phyloP scores from a whole-genome alignment of 2,797 vertebrate species.

The Selene dorsalis region DNA sequence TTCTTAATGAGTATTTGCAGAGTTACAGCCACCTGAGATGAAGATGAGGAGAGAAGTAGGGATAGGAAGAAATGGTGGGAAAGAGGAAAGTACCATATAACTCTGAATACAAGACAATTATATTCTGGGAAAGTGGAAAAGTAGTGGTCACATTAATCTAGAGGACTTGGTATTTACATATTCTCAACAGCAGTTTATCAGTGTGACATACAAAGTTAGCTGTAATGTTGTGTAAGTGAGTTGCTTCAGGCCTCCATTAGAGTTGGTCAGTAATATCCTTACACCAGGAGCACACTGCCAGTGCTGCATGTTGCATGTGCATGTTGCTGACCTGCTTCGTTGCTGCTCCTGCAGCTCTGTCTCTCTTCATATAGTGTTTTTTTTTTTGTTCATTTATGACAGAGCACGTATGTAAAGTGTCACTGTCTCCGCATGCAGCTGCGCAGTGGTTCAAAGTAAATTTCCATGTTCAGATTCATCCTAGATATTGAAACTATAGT shows the following conservation, averaged over 20 bases:
- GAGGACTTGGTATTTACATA: neutral
- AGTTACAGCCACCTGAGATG: constrained; percentile 49
- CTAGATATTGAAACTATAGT: no score
- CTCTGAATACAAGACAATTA: neutral
- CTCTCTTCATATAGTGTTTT: no score
- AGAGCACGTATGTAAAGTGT: no score
- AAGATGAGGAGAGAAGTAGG: constrained; percentile 19
- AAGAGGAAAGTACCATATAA: neutral
- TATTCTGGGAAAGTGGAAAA: neutral
- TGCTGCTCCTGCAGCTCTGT: no score
- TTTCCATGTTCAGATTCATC: no score
- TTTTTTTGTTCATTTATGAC: no score
- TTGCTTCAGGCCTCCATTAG: constrained; percentile 8
- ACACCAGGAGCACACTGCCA: no score
- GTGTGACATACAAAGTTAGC: neutral
- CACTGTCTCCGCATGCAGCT: no score
- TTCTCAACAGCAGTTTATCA: neutral
- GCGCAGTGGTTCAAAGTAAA: no score
- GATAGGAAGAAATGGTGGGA: neutral
- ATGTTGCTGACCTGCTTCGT: no score
- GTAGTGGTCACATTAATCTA: neutral
- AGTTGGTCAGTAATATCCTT: neutral
- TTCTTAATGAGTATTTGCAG: constrained; percentile 61
- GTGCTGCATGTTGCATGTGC: no score
- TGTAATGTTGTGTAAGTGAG: neutral